A percentile compares a stretch with the other conserved stretches of the same genome.
phyloP scores from a whole-genome alignment of 1,140 invertebrate species.

The Rhynchophorus ferrugineus region DNA sequence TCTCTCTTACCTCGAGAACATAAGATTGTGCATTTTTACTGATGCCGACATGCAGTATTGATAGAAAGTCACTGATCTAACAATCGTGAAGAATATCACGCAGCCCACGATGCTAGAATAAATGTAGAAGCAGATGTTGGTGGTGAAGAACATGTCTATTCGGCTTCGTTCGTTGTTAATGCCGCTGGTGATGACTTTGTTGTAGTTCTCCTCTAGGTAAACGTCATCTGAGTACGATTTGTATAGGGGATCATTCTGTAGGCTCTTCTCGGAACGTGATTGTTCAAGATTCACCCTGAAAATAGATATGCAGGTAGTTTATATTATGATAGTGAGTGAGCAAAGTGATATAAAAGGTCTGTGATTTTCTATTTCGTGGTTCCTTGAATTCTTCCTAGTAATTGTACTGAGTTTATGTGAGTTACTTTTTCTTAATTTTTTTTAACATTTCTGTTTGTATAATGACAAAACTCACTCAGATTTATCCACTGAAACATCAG shows the following conservation, averaged over 20 bases:
- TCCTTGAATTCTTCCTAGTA: too few relatives aligned
- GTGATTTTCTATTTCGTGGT: too few relatives aligned
- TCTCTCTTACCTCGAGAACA: conserved; percentile 53
- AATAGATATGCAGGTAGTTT: conserved; percentile 5
- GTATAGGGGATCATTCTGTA: conserved; percentile 16
- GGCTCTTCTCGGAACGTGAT: conserved; percentile 7
- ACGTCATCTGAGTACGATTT: conserved; percentile 36
- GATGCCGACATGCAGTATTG: conserved; percentile 61
- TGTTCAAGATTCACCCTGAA: conserved; percentile 30
- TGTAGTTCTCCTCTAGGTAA: conserved; percentile 14
- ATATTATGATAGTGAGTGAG: not conserved
- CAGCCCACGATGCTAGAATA: conserved; percentile 43
- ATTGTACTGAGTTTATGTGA: too few relatives aligned
- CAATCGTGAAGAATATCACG: conserved; percentile 49
- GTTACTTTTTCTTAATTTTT: too few relatives aligned
- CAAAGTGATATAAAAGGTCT: too few relatives aligned
- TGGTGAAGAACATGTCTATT: conserved; percentile 27
- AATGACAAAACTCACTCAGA: too few relatives aligned
- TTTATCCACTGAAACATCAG: too few relatives aligned
- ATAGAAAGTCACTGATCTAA: conserved; percentile 66
- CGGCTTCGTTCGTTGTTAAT: conserved; percentile 3
- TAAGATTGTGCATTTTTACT: conserved; percentile 62
- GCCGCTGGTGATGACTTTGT: conserved; percentile 2
- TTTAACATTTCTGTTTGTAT: too few relatives aligned
- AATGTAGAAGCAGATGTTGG: conserved; percentile 36